Evolutionary conservation across 1,140 invertebrate genomes (phyloP).

Genomic region (Plectrocnemia conspersa): DNA sequence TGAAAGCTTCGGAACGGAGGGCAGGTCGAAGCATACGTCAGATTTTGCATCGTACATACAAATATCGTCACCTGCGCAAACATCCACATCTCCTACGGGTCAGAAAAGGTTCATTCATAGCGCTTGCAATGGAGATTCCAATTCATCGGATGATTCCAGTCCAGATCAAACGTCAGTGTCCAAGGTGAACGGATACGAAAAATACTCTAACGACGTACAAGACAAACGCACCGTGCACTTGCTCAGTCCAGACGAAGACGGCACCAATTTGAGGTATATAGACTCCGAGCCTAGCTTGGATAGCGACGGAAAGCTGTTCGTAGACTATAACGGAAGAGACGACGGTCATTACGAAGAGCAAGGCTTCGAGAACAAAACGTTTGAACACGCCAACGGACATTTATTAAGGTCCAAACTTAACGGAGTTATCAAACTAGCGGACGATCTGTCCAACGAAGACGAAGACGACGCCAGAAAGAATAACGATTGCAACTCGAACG

Average conservation of each 20-base stretch:
- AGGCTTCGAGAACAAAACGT: constrained; percentile 51
- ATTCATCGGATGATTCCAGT: constrained; percentile 9
- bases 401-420: constrained; percentile 35
- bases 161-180: constrained; percentile 20
- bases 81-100: constrained; percentile 36
- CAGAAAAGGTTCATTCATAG: constrained; percentile 22
- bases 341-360: constrained; percentile 37
- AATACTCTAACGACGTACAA: constrained; percentile 9
- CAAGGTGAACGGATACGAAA: constrained; percentile 9
- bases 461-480: not conserved
- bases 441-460: constrained; percentile 35
- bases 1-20: not conserved
- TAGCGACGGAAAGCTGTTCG: constrained; percentile 25
- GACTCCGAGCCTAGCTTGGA: constrained; percentile 32
- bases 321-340: constrained; percentile 29
- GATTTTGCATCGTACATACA: constrained; percentile 58
- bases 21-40: constrained; percentile 45
- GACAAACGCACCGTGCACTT: constrained; percentile 1
- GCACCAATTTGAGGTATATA: constrained; percentile 27
- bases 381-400: constrained; percentile 48
- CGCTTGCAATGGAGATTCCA: constrained; percentile 13
- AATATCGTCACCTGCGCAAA: constrained; percentile 46
- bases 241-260: constrained; percentile 37
- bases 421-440: constrained; percentile 38
- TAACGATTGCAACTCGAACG: constrained; percentile 13